Percentiles rank a stretch among this genome's conserved stretches.
Evolutionary conservation across 2,113 vertebrate genomes (phyloP).

Genomic region (Marmota monax): DNA sequence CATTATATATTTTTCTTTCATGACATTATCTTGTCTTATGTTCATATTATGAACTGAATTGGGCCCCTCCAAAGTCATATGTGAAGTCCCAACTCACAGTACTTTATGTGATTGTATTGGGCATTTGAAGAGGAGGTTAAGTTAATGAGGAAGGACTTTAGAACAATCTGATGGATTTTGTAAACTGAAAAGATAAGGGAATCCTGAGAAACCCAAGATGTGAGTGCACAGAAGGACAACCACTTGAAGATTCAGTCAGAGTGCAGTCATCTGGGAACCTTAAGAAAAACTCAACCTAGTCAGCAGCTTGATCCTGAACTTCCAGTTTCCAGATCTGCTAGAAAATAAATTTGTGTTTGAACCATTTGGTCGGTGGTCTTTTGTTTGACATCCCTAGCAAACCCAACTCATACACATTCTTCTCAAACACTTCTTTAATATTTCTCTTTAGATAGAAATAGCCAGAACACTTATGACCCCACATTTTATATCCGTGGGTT

Average conservation of each 20-base stretch:
- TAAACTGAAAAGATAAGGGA: neutral
- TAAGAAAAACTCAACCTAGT: neutral
- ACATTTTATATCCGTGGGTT: neutral
- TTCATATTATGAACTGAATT: too few species aligned
- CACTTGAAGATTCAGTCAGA: neutral
- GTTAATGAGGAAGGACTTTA: neutral
- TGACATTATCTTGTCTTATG: neutral
- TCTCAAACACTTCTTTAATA: neutral
- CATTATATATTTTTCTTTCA: neutral
- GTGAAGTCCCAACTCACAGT: neutral
- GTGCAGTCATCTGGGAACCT: neutral
- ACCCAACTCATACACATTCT: neutral
- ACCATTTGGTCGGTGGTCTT: neutral
- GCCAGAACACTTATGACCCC: too few species aligned
- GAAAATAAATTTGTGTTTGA: neutral
- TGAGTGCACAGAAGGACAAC: fast-evolving
- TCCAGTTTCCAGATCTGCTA: neutral
- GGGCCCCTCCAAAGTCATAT: neutral
- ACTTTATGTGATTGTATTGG: neutral
- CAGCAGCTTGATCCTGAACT: neutral
- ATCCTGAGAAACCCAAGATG: neutral
- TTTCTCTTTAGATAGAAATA: neutral
- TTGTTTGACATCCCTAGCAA: too few species aligned
- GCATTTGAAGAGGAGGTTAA: neutral
- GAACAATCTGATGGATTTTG: neutral